These are phyloP conservation scores for Cuculus canorus DNA, from an alignment of 2,797 vertebrate genomes.

Conservation along the genomic window DNA sequence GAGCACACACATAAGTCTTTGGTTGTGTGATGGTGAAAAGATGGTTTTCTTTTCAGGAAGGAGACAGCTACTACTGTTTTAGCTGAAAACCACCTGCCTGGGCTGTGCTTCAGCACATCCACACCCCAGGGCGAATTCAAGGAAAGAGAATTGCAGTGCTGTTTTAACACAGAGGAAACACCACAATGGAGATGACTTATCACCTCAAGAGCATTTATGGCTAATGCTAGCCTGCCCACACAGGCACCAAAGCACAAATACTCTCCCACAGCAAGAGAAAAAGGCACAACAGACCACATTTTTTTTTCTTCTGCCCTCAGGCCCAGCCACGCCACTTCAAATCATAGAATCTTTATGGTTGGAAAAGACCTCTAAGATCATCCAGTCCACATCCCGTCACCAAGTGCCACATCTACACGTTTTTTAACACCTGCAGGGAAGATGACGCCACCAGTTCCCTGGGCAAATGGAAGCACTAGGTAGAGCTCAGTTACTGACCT, in stretches of 20 bases:
- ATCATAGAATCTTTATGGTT: too few species aligned
- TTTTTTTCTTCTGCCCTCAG: background rate
- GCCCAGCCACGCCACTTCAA: fast-evolving
- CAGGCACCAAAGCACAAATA: background rate
- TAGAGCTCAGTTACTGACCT: background rate
- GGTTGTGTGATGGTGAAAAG: fast-evolving
- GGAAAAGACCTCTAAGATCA: too few species aligned
- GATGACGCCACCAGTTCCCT: too few species aligned
- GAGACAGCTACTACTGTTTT: background rate
- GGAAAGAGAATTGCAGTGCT: background rate
- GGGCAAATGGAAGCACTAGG: too few species aligned
- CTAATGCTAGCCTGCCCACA: fast-evolving
- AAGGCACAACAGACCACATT: background rate
- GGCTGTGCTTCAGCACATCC: background rate
- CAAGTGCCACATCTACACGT: too few species aligned
- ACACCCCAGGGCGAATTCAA: background rate
- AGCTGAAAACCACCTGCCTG: background rate
- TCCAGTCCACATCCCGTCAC: too few species aligned
- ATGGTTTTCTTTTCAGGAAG: background rate
- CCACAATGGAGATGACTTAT: too few species aligned
- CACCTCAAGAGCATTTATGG: background rate
- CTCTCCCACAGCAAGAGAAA: background rate
- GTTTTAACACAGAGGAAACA: background rate
- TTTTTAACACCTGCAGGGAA: too few species aligned
- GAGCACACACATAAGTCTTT: fast-evolving